Percentiles rank a stretch among this genome's conserved stretches.
phyloP scores from a whole-genome alignment of 2,797 vertebrate genomes.

The Silurus lanzhouensis region DNA sequence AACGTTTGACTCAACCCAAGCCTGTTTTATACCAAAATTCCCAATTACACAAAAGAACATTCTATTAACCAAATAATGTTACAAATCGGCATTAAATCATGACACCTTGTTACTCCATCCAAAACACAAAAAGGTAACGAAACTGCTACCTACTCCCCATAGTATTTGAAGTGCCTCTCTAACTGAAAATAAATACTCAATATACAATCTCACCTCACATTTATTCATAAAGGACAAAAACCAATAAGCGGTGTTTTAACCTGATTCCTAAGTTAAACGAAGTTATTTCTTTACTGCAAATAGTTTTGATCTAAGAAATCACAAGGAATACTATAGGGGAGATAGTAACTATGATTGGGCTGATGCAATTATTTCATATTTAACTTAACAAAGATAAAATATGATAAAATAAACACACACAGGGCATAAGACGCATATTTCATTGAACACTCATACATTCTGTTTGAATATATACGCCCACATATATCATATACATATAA shows the following conservation, averaged over 20 bases:
- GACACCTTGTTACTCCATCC: constrained; percentile 42
- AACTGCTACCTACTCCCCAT: constrained; percentile 49
- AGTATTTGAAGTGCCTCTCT: constrained; percentile 48
- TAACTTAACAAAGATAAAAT: constrained; percentile 57
- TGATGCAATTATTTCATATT: constrained; percentile 51
- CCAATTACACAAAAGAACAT: constrained; percentile 53
- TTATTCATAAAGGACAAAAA: constrained; percentile 56
- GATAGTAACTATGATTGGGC: constrained; percentile 49
- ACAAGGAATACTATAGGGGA: constrained; percentile 56
- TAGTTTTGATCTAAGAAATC: constrained; percentile 55
- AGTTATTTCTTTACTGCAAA: constrained; percentile 43
- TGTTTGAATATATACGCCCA: constrained; percentile 57
- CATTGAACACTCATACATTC: constrained; percentile 58
- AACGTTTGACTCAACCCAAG: constrained; percentile 38
- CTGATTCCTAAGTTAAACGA: constrained; percentile 44
- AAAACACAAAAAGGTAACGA: constrained; percentile 51
- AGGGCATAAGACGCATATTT: constrained; percentile 56
- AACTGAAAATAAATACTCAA: constrained; percentile 54
- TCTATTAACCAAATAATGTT: constrained; percentile 39
- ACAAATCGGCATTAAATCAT: constrained; percentile 52
- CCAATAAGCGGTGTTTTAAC: constrained; percentile 42
- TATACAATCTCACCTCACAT: constrained; percentile 55
- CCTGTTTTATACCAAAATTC: constrained; percentile 43
- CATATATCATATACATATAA: constrained; percentile 62
- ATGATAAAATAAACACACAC: constrained; percentile 58